phyloP scores from a whole-genome alignment of 2,113 vertebrate species.

The Lates calcarifer region DNA sequence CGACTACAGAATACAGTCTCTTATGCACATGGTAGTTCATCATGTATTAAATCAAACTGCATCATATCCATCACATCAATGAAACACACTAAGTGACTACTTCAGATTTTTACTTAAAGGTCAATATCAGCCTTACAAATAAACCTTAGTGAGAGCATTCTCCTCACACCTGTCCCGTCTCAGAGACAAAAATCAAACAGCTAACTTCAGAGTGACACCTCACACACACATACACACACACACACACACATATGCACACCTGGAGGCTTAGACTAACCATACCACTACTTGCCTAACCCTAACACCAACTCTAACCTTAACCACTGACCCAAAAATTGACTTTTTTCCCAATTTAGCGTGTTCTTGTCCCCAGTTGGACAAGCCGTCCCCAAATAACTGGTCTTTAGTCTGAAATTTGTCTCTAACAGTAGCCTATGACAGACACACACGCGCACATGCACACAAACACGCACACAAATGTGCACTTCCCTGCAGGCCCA shows the following conservation, averaged over 20 bases:
- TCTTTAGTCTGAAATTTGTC: too few species aligned
- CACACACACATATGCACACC: too few species aligned
- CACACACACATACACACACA: conserved; percentile 36
- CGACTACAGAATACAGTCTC: neutral
- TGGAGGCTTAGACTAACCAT: too few species aligned
- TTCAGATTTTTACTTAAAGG: neutral
- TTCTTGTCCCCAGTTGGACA: too few species aligned
- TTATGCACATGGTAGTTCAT: neutral
- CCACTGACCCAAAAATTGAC: too few species aligned
- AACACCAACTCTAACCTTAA: too few species aligned
- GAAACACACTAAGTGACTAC: neutral
- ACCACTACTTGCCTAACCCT: too few species aligned
- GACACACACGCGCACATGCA: too few species aligned
- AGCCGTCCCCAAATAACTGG: too few species aligned
- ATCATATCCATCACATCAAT: neutral
- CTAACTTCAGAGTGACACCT: conserved; percentile 26
- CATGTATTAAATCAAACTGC: neutral
- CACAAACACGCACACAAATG: too few species aligned
- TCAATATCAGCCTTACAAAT: neutral
- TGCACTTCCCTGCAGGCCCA: conserved; percentile 35
- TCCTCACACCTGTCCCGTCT: conserved; percentile 2
- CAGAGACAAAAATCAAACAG: conserved; percentile 30
- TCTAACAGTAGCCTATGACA: too few species aligned
- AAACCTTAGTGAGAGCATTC: neutral
- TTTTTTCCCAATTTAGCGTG: too few species aligned